Conservation (phyloP, 2,888 invertebrate genomes). For the Osmoderma eremita region DNA sequence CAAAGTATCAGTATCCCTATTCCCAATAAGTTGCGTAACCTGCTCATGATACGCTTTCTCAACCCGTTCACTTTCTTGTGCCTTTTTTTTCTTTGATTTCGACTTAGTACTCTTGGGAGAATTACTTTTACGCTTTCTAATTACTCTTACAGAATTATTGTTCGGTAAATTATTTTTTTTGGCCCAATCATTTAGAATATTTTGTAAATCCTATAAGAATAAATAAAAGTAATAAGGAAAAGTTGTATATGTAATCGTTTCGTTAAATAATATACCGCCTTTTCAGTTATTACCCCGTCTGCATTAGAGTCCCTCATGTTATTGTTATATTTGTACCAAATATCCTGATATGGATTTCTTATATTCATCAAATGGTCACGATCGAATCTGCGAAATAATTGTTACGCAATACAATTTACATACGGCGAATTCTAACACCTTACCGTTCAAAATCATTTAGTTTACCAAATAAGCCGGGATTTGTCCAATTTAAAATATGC, state of each 20-base stretch:
- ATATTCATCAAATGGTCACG: slow-evolving; percentile 30
- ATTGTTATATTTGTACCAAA: slow-evolving; percentile 29
- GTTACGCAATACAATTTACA: not conserved
- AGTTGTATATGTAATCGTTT: too few relatives aligned
- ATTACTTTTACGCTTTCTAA: slow-evolving; percentile 17
- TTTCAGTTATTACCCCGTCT: slow-evolving; percentile 8
- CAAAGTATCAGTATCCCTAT: not conserved
- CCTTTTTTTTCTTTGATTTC: slow-evolving; percentile 2
- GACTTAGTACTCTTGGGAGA: not conserved
- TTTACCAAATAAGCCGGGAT: slow-evolving; percentile 39
- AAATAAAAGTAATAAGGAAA: slow-evolving; percentile 9
- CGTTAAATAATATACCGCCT: slow-evolving; percentile 22
- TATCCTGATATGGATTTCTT: slow-evolving; percentile 38
- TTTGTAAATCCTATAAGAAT: slow-evolving; percentile 17
- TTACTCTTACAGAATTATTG: not conserved
- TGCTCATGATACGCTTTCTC: slow-evolving; percentile 11
- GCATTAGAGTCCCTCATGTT: slow-evolving; percentile 17
- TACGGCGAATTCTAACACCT: not conserved
- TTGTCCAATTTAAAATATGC: slow-evolving; percentile 40
- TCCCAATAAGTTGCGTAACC: not conserved
- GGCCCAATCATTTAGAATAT: slow-evolving; percentile 17
- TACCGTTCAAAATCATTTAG: slow-evolving; percentile 32
- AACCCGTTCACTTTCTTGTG: not conserved
- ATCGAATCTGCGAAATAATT: slow-evolving; percentile 29
- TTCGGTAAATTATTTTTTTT: slow-evolving; percentile 8